Conservation (phyloP, 2,888 invertebrate species). For the Lithophane leautieri region DNA sequence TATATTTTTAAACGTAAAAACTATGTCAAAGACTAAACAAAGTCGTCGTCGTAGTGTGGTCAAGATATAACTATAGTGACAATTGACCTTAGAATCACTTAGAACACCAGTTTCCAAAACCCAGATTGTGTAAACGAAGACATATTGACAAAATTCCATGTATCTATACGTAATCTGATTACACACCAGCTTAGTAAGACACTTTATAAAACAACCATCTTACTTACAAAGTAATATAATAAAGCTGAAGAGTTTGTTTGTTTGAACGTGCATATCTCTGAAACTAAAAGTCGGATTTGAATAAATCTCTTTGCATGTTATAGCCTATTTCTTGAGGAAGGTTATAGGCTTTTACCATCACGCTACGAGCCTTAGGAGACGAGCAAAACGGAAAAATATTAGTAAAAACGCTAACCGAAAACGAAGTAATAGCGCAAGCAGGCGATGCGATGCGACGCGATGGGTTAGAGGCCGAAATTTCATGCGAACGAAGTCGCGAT, state of each 20-base stretch:
- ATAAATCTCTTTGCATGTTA: neutral
- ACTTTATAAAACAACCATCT: neutral
- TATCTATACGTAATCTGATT: conserved; percentile 31
- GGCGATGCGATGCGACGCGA: neutral
- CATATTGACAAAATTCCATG: conserved; percentile 45
- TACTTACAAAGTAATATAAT: neutral
- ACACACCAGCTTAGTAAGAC: neutral
- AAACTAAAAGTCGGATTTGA: fast-evolving
- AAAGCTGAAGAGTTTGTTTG: neutral
- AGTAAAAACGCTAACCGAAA: neutral
- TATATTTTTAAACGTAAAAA: neutral
- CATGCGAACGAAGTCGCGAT: no score
- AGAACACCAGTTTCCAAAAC: conserved; percentile 42
- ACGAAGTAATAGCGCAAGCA: no score
- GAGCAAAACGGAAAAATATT: neutral
- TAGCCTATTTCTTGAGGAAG: neutral
- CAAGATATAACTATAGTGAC: conserved; percentile 24
- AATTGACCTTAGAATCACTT: conserved; percentile 52
- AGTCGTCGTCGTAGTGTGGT: neutral
- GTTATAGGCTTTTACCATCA: fast-evolving
- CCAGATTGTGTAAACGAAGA: conserved; percentile 53
- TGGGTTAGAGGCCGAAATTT: fast-evolving
- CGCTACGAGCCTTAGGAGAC: neutral
- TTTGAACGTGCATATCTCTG: neutral
- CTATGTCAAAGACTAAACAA: conserved; percentile 9